phyloP scores from a whole-genome alignment of 2,888 invertebrate genomes.

The Andrena trimmerana region DNA sequence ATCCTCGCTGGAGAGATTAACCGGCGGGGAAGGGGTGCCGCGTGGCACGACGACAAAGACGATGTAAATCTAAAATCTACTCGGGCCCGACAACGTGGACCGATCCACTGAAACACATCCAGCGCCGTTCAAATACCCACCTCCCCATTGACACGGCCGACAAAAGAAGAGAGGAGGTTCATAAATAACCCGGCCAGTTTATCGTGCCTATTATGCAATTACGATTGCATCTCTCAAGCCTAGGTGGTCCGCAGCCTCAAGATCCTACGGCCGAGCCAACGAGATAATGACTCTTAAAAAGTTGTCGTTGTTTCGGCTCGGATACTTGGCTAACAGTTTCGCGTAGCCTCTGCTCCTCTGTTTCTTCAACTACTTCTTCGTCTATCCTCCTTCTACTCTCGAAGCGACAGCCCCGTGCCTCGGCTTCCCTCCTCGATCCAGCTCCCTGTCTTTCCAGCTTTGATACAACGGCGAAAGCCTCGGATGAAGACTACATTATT shows the following conservation, averaged over 20 bases:
- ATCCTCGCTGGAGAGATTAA: conserved; percentile 53
- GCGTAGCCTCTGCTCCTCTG: conserved; percentile 38
- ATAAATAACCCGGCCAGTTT: conserved; percentile 82
- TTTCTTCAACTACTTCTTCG: conserved; percentile 21
- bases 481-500: neutral
- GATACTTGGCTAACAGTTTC: conserved; percentile 54
- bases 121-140: conserved; percentile 55
- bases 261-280: conserved; percentile 59
- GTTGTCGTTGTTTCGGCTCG: conserved; percentile 69
- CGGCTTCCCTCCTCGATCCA: neutral
- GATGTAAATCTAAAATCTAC: conserved; percentile 56
- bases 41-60: conserved; percentile 59
- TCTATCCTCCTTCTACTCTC: conserved; percentile 24
- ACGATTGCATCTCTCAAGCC: conserved; percentile 81
- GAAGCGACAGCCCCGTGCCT: neutral
- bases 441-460: neutral
- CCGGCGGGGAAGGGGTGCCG: conserved; percentile 36
- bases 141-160: conserved; percentile 78
- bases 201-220: conserved; percentile 82
- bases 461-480: neutral
- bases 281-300: conserved; percentile 72
- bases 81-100: conserved; percentile 44
- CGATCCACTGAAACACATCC: conserved; percentile 62
- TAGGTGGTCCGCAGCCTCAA: conserved; percentile 80
- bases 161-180: conserved; percentile 77